Evolutionary conservation across 2,888 invertebrate species (phyloP).

Genomic region (Acleris cristana): DNA sequence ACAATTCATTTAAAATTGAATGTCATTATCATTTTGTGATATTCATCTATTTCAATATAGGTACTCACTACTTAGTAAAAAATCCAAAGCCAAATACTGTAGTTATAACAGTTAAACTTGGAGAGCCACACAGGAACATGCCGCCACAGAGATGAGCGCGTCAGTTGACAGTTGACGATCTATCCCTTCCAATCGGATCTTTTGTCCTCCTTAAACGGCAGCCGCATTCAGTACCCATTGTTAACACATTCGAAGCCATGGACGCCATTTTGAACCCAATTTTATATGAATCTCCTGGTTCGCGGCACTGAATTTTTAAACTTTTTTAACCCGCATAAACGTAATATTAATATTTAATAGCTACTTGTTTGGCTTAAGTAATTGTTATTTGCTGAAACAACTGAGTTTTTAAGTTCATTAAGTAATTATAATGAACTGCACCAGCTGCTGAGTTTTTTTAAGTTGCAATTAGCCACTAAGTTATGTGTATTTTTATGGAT

Average conservation of each 20-base stretch:
- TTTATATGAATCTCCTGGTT: too few relatives aligned
- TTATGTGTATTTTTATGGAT: too few relatives aligned
- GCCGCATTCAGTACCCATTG: conserved; percentile 66
- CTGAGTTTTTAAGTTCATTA: not conserved
- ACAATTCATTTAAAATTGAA: too few relatives aligned
- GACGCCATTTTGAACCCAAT: too few relatives aligned
- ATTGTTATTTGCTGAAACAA: conserved; percentile 1
- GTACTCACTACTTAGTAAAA: not conserved
- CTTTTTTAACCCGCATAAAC: conserved; percentile 60
- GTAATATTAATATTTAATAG: conserved; percentile 43
- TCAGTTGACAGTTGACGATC: conserved; percentile 72
- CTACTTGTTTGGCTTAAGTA: conserved; percentile 16
- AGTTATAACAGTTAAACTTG: not conserved
- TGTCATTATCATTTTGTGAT: too few relatives aligned
- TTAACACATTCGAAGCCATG: conserved; percentile 44
- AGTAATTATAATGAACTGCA: not conserved
- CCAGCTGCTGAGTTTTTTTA: not conserved
- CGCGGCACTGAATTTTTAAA: conserved; percentile 35
- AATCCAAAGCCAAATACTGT: not conserved
- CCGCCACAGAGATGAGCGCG: conserved; percentile 42
- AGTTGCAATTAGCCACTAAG: not conserved
- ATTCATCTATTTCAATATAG: too few relatives aligned
- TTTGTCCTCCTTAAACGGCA: conserved; percentile 76
- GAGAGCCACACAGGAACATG: conserved; percentile 5
- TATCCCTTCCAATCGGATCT: conserved; percentile 72